phyloP scores from a whole-genome alignment of 2,797 vertebrate genomes.

The Syngnathus rostellatus region DNA sequence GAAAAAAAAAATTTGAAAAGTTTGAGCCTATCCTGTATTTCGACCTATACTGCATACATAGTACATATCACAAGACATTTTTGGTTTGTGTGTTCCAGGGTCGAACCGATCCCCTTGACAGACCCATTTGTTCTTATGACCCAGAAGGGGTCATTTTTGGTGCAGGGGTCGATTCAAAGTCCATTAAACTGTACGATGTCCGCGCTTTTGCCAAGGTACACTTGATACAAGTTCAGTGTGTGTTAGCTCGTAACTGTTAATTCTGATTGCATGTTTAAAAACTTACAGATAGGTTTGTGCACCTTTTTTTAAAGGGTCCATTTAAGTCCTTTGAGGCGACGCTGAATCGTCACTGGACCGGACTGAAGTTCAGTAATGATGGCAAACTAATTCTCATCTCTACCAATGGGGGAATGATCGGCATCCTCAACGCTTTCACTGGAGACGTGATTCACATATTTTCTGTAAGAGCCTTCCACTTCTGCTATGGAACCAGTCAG shows the following conservation, averaged over 20 bases:
- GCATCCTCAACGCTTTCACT: slow-evolving; percentile 83
- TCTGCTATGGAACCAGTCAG: background rate
- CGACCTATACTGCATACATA: too few relatives aligned
- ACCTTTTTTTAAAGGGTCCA: slow-evolving; percentile 69
- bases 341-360: slow-evolving; percentile 84
- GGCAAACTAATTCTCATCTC: slow-evolving; percentile 88
- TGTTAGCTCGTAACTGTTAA: too few relatives aligned
- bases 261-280: too few relatives aligned
- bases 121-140: slow-evolving; percentile 91
- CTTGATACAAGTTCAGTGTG: background rate
- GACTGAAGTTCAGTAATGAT: slow-evolving; percentile 87
- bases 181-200: slow-evolving; percentile 86
- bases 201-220: slow-evolving; percentile 77
- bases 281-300: background rate
- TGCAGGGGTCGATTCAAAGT: slow-evolving; percentile 85
- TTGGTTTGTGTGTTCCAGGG: slow-evolving; percentile 66
- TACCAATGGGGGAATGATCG: slow-evolving; percentile 82
- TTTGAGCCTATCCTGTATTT: too few relatives aligned
- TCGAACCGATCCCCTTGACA: slow-evolving; percentile 83
- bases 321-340: slow-evolving; percentile 84
- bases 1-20: background rate
- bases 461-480: slow-evolving; percentile 67
- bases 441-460: slow-evolving; percentile 84
- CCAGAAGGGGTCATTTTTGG: slow-evolving; percentile 93
- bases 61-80: too few relatives aligned